phyloP scores from a whole-genome alignment of 2,797 vertebrate genomes.

The Dromococcyx pavoninus region DNA sequence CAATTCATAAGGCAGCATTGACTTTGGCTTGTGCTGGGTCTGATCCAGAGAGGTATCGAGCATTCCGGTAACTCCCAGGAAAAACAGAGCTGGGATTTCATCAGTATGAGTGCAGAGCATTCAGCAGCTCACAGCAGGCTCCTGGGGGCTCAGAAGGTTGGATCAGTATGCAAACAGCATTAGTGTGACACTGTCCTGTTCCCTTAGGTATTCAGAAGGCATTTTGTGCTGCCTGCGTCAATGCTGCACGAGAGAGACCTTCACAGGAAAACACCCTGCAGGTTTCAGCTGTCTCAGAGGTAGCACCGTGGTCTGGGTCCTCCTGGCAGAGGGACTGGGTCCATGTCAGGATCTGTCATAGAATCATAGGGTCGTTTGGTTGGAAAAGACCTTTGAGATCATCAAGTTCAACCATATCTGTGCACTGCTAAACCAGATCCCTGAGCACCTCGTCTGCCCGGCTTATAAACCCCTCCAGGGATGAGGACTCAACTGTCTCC shows the following conservation, averaged over 20 bases:
- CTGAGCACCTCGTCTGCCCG: too few relatives aligned
- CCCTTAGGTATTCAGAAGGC: background rate
- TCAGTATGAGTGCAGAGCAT: background rate
- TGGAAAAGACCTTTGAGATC: too few relatives aligned
- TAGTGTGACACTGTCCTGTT: background rate
- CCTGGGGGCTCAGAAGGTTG: background rate
- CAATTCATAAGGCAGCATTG: background rate
- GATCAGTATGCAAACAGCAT: background rate
- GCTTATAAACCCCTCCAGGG: too few relatives aligned
- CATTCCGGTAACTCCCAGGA: background rate
- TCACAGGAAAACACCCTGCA: accelerated
- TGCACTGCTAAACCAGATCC: too few relatives aligned
- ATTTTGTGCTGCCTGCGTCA: background rate
- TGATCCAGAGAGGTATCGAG: background rate
- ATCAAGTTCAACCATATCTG: too few relatives aligned
- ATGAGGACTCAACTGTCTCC: too few relatives aligned
- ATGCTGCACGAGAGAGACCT: background rate
- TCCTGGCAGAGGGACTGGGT: background rate
- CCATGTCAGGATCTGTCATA: too few relatives aligned
- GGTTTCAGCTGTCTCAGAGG: background rate
- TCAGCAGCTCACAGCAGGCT: background rate
- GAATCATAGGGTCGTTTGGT: too few relatives aligned
- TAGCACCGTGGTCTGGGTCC: background rate
- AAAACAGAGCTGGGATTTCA: background rate
- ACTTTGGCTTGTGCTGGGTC: background rate